phyloP scores from a whole-genome alignment of 2,113 vertebrate species.

The Apteryx mantelli region DNA sequence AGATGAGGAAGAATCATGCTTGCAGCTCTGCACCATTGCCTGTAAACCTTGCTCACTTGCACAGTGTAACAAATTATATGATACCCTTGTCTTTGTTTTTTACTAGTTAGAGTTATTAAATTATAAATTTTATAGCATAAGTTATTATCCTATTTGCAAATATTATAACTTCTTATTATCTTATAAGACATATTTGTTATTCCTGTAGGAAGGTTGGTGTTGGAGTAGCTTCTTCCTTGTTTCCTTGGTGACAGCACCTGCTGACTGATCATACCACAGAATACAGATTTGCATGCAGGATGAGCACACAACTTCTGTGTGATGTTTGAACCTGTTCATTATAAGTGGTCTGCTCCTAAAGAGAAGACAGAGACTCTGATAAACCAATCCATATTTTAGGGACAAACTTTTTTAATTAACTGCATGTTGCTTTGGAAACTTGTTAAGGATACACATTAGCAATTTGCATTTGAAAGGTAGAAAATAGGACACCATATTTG shows the following conservation, averaged over 20 bases:
- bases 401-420: neutral
- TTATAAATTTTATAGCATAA: constrained; percentile 41
- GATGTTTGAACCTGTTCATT: neutral
- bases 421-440: neutral
- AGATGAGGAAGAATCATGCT: constrained; percentile 20
- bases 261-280: neutral
- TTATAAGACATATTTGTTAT: neutral
- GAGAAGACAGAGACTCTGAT: neutral
- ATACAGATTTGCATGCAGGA: neutral
- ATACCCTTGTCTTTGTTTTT: neutral
- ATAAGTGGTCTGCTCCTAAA: neutral
- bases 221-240: constrained; percentile 29
- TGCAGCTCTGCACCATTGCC: neutral
- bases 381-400: neutral
- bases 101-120: constrained; percentile 23
- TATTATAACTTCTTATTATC: constrained; percentile 38
- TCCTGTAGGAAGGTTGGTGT: neutral
- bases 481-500: neutral
- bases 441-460: neutral
- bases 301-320: neutral
- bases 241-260: constrained; percentile 64
- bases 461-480: neutral
- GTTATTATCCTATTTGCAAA: constrained; percentile 54
- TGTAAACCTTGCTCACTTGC: neutral
- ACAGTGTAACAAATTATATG: neutral